Evolutionary conservation across 1,140 invertebrate genomes (phyloP).

Genomic region (Aricia agestis): DNA sequence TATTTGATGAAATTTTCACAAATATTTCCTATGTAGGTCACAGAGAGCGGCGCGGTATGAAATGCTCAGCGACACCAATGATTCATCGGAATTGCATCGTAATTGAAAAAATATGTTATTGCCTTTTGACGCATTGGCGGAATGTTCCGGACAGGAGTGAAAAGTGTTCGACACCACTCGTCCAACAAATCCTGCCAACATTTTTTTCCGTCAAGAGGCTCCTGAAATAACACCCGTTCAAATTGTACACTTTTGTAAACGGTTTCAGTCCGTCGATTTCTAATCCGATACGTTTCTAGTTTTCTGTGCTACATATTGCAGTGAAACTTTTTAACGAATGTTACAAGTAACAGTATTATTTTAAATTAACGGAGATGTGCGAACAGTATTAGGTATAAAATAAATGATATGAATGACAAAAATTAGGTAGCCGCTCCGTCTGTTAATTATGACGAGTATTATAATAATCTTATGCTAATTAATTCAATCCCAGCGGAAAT

Average conservation of each 20-base stretch:
- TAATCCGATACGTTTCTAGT: constrained; percentile 29
- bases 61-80: constrained; percentile 48
- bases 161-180: constrained; percentile 8
- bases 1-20: constrained; percentile 36
- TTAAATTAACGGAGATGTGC: too few relatives aligned
- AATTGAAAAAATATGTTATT: constrained; percentile 69
- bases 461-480: neutral
- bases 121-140: constrained; percentile 48
- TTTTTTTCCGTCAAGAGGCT: constrained; percentile 1
- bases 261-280: neutral
- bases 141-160: constrained; percentile 12
- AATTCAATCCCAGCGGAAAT: neutral
- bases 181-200: constrained; percentile 4
- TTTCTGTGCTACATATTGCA: constrained; percentile 11
- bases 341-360: too few relatives aligned
- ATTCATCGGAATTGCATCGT: constrained; percentile 59
- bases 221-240: neutral
- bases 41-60: constrained; percentile 27
- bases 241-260: constrained; percentile 6
- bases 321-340: neutral
- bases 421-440: too few relatives aligned
- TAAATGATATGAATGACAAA: too few relatives aligned
- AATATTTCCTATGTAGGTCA: constrained; percentile 46
- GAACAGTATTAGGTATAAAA: too few relatives aligned
- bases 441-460: too few relatives aligned